Evolutionary conservation across 2,113 vertebrate genomes (phyloP), one percentile per base, ranked within the genome.

Genomic region (Ameiurus melas): DNA sequence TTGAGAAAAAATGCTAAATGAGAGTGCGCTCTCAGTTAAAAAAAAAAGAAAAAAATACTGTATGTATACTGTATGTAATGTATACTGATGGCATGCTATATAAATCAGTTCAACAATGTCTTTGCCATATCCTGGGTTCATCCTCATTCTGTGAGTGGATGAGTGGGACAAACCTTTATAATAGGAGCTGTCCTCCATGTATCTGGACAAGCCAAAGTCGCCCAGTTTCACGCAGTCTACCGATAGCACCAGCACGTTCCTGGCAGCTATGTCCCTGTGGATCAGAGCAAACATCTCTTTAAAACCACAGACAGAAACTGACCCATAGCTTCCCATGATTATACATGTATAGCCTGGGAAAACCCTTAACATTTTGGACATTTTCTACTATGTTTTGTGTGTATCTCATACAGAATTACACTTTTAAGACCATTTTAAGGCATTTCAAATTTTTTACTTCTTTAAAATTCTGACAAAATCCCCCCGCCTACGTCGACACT

Each of bases 101-200:
- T 7, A 39, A n/a, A 22, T 77, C 39, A 47, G 47, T 53, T 53
- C 25, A 53, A 14, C 13, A 79, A 14, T 27, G 43, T 13, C 20
- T 33, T 33, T 71, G 19, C 70, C 36, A 47, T 12, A 47, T 47
- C 39, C 17, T 79, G 10, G 22, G 12, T 77, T 51, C 12, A 27
- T 58, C 16, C n/a, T 33, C 53, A 58, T 57, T 30, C n/a, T 81
- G 47, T 57, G 16, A 75, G 36, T 27, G 10, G 10, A 51, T 13
- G 27, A 14, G 5, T 51, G 5, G 19, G 53, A 81, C 80, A 68
- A 58, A 99, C 99, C 99, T 98, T 99, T 99, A 91, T 99, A 99
- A 89, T 99, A 99, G 81, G 99, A 99, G 90, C 98, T 99, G 92
- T 99, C 99, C 93, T 99, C 99, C 99, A 99, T 99, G 90, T 99